Evolutionary conservation across 2,797 vertebrate genomes (phyloP).

Genomic region (Pogonophryne albipinna): DNA sequence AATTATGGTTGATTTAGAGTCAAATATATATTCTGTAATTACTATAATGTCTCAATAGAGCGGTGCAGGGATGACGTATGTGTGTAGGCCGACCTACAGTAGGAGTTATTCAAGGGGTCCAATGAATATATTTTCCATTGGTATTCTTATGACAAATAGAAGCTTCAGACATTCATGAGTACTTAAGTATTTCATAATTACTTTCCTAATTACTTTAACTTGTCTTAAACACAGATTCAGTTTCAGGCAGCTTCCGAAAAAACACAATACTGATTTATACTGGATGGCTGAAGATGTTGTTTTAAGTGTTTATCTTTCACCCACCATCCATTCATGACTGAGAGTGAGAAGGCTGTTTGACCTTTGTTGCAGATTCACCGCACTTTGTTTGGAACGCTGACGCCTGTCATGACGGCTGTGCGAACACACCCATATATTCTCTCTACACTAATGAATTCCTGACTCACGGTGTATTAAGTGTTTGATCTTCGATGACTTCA

Average conservation of each 20-base stretch:
- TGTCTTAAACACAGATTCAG: too few species aligned
- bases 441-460: constrained; percentile 32
- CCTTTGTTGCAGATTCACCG: constrained; percentile 45
- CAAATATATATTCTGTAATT: not conserved
- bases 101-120: too few species aligned
- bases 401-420: constrained; percentile 21
- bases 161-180: too few species aligned
- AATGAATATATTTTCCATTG: too few species aligned
- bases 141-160: too few species aligned
- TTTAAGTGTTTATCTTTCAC: not conserved
- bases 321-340: constrained; percentile 3
- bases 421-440: constrained; percentile 44
- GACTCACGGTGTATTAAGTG: constrained; percentile 47
- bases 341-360: constrained; percentile 36
- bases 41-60: not conserved
- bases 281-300: constrained; percentile 11
- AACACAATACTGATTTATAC: not conserved
- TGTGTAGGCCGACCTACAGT: too few species aligned
- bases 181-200: too few species aligned
- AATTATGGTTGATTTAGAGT: too few species aligned
- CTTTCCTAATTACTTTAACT: too few species aligned
- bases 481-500: constrained; percentile 35
- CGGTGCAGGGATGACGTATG: too few species aligned
- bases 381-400: constrained; percentile 44
- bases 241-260: not conserved